phyloP scores from a whole-genome alignment of 2,113 vertebrate species.

The Xiphophorus couchianus region DNA sequence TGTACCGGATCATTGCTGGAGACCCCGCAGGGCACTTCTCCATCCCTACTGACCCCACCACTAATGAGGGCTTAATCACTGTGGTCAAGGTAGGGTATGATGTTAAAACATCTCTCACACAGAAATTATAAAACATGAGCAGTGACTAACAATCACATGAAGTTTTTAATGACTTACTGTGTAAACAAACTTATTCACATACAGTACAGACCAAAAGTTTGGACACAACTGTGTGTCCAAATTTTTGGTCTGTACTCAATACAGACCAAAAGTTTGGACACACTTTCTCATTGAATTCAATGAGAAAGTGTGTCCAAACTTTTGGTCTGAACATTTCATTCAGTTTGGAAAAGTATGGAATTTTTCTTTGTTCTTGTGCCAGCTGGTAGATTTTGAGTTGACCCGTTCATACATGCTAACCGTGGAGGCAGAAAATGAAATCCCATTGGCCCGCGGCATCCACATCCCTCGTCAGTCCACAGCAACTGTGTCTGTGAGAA shows the following conservation, averaged over 20 bases:
- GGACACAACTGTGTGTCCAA: no score
- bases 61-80: constrained; percentile 94
- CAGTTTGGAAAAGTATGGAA: no score
- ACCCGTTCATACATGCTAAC: constrained; percentile 91
- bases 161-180: no score
- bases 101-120: neutral
- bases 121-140: neutral
- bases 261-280: no score
- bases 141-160: no score
- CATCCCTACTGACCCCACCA: constrained; percentile 91
- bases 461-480: constrained; percentile 94
- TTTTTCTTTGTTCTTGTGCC: constrained; percentile 4
- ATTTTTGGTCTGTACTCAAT: no score
- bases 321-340: no score
- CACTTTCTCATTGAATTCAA: no score
- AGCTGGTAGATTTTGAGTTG: constrained; percentile 96
- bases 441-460: constrained; percentile 91
- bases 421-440: constrained; percentile 94
- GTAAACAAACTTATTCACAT: no score
- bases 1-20: constrained; percentile 89
- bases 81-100: constrained; percentile 87
- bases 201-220: no score
- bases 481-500: constrained; percentile 91
- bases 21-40: constrained; percentile 89
- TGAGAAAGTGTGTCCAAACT: no score